These are phyloP conservation scores for Burhinus bistriatus DNA, from an alignment of 2,113 vertebrate genomes.

Conservation along the genomic window DNA sequence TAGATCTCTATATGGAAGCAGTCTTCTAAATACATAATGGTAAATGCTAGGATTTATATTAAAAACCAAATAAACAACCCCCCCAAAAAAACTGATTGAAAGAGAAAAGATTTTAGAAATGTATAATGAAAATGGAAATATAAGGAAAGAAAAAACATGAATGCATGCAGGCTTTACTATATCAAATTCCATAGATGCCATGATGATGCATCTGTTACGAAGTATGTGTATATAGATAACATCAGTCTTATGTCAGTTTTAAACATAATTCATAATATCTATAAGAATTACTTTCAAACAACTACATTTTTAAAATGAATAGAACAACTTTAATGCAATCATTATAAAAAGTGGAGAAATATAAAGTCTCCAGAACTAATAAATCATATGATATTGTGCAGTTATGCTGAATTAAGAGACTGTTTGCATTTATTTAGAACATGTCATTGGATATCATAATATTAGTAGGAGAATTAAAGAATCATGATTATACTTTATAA, in stretches of 20 bases:
- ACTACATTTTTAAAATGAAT: neutral
- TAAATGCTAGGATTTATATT: neutral
- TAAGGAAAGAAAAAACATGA: neutral
- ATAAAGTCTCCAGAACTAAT: neutral
- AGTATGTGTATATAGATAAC: neutral
- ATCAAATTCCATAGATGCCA: neutral
- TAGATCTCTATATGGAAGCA: neutral
- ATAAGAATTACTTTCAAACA: neutral
- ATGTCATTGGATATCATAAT: neutral
- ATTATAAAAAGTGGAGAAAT: neutral
- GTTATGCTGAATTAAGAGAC: neutral
- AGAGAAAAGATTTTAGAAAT: neutral
- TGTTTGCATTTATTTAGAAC: neutral
- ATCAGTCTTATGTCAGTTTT: neutral
- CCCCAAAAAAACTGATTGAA: neutral
- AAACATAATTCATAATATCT: neutral
- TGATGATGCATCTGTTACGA: neutral
- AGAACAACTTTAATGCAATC: neutral
- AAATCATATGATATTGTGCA: neutral
- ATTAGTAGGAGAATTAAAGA: neutral
- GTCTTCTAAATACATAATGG: neutral
- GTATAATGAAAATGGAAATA: neutral
- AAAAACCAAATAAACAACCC: rapidly evolving
- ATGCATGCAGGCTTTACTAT: neutral
- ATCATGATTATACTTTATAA: neutral